Base-by-base conservation (phyloP, 2,797 vertebrate genomes). In the Ibycter americanus region DNA sequence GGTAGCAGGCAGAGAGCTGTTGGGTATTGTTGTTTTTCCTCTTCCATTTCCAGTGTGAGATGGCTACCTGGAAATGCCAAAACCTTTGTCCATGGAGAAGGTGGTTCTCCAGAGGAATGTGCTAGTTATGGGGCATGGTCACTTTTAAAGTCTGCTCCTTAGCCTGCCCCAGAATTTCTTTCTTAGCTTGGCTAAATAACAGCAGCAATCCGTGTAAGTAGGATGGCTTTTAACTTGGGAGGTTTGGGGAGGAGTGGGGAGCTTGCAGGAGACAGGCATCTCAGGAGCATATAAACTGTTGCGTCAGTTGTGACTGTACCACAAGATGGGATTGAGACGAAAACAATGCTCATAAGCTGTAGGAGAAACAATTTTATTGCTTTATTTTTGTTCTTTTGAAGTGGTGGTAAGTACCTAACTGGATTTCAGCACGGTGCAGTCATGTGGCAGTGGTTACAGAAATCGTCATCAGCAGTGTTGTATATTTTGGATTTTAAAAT, bases 61-160 rank as follows among this genome's bases (percentile, higher is more conserved):
- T 44, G 31, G n/a, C 55, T 93, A 17, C n/a, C 29, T 89, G 80
- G 71, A 95, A 91, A 92, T 89, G 14, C 68, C 71, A 56, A 56
- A 93, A 34, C 22, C 38, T 81, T 76, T 81, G 76, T 67, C n/a
- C 0, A 0, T 19, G 19, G 58, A 81, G 47, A 83, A 55, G 74
- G 6, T 29, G 34, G 38, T 55, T 72, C 12, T 59, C 56, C 46
- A 65, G 42, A 42, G 51, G 63, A 84, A n/a, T 56, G 36, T 2
- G 1, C 40, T 82, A 11, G 46, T 52, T 44, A 8, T 23, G 77
- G 40, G 15, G 26, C 40, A 74, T 4, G 3, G 46, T 54, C 20
- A 2, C 38, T 42, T 44, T 34, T 66, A 6, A 81, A 63, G 21
- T 13, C 31, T 40, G 11, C 61, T 95, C 55, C 25, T 67, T 19